Base-by-base conservation (phyloP, 2,888 invertebrate genomes). In the Odontocerum albicorne region DNA sequence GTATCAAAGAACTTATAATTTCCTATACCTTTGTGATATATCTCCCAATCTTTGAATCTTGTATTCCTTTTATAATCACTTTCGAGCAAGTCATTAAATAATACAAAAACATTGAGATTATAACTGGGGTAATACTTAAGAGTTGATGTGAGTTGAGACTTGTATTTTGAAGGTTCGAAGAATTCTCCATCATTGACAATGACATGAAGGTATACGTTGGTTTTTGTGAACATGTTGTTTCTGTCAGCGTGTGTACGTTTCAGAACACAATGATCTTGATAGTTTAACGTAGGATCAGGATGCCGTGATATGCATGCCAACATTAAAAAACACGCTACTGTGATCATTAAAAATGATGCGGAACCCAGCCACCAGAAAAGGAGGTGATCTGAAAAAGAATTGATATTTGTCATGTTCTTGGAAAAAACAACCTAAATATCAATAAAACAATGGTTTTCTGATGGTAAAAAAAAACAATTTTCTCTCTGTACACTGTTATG, bases 111-210 rank as follows among this genome's bases (percentile, higher is more conserved):
- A 51, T 70, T 68, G 6, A 73, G 64, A 38, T 64, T 62, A 39
- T 66, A 67, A 3, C 64, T 62, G 0, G 67, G 66, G 56, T 71
- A 72, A 33, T 63, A 65, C n/a, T 65, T 59, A 8, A 64, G 61
- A 15, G 73, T 67, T 19, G 66, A 65, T 51, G 69, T 65, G 20
- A 73, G 57, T 4, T 66, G 57, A 4, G 67, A 63, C 6, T 65
- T 62, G 66, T 67, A 67, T 16, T 62, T 59, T 10, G 62, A 49
- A 6, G 64, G 63, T 2, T 65, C 62, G 55, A 72, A 71, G 1
- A 70, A 67, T 27, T 73, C 62, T 59, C 70, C 69, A 16, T 72
- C 65, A 35, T 67, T 69, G 31, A 62, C 62, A 44, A 67, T 67
- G 31, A 64, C 63, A 20, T 67, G 53, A 13, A 63, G 49, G 15